phyloP scores from a whole-genome alignment of 2,797 vertebrate genomes.

The Pseudochaenichthys georgianus region DNA sequence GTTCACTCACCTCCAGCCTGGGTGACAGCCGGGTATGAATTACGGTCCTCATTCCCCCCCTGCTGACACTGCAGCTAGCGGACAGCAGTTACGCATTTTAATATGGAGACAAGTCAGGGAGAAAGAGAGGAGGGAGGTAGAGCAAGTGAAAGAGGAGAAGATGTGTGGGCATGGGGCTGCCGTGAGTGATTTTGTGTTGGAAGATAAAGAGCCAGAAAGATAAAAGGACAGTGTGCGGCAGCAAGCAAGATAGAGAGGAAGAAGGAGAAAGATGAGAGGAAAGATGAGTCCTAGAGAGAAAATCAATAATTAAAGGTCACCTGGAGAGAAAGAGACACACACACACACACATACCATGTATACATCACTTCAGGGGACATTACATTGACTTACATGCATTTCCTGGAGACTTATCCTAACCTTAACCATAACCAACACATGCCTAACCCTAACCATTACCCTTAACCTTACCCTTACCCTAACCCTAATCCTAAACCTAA shows the following conservation, averaged over 20 bases:
- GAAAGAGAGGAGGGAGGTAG: slow-evolving; percentile 16
- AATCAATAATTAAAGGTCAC: slow-evolving; percentile 85
- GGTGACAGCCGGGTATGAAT: slow-evolving; percentile 80
- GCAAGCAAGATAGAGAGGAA: slow-evolving; percentile 17
- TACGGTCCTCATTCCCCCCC: slow-evolving; percentile 38
- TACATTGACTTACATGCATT: too few species aligned
- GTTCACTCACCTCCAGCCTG: slow-evolving; percentile 69
- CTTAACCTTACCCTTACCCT: too few species aligned
- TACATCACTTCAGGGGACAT: too few species aligned
- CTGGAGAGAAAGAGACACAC: not conserved
- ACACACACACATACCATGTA: too few species aligned
- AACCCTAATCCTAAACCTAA: too few species aligned
- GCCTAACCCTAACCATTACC: too few species aligned
- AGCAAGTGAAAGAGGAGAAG: not conserved
- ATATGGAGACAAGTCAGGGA: slow-evolving; percentile 57
- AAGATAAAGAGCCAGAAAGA: slow-evolving; percentile 23
- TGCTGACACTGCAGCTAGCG: slow-evolving; percentile 79
- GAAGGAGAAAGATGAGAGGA: slow-evolving; percentile 46
- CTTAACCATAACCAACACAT: too few species aligned
- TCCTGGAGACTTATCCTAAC: too few species aligned
- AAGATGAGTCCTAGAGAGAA: slow-evolving; percentile 48
- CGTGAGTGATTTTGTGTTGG: slow-evolving; percentile 37
- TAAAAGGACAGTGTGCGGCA: slow-evolving; percentile 22
- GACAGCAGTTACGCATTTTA: slow-evolving; percentile 64
- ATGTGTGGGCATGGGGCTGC: slow-evolving; percentile 17